phyloP scores from a whole-genome alignment of 2,888 invertebrate species.

The Liodrosophila aerea region DNA sequence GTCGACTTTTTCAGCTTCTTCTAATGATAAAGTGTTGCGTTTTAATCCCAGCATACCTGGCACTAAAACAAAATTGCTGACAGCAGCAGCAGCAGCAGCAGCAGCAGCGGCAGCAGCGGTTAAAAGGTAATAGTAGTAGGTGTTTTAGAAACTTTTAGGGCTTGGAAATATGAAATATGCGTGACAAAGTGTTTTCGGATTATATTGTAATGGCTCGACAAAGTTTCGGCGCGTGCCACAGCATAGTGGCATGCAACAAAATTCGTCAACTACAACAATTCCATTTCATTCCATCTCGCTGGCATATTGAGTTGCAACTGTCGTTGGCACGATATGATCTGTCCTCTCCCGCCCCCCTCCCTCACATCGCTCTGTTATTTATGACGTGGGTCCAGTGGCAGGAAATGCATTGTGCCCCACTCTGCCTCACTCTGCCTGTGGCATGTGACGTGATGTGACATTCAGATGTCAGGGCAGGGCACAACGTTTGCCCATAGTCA shows the following conservation, averaged over 20 bases:
- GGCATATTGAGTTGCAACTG: constrained; percentile 23
- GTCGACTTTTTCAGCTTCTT: constrained; percentile 51
- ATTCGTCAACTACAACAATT: background rate
- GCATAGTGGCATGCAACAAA: constrained; percentile 4
- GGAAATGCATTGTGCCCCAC: constrained; percentile 47
- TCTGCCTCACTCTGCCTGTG: constrained; percentile 20
- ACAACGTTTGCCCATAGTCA: background rate
- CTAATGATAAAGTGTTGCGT: constrained; percentile 73
- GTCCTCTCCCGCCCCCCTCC: background rate
- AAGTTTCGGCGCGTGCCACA: constrained; percentile 20
- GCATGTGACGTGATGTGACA: constrained; percentile 31
- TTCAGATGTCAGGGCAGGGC: constrained; percentile 45
- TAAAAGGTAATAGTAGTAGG: too few relatives aligned
- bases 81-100: constrained; percentile 27
- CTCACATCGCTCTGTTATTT: constrained; percentile 54
- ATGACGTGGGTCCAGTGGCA: constrained; percentile 55
- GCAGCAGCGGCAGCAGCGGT: background rate
- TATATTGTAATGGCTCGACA: constrained; percentile 18
- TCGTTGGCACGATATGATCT: constrained; percentile 34
- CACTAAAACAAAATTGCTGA: constrained; percentile 50
- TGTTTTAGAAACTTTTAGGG: constrained; percentile 25
- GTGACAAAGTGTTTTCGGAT: constrained; percentile 34
- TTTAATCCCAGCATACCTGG: constrained; percentile 58
- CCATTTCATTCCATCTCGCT: background rate
- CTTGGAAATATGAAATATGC: constrained; percentile 60